Evolutionary conservation across 2,888 invertebrate species (phyloP).

Genomic region (Rutpela maculata): DNA sequence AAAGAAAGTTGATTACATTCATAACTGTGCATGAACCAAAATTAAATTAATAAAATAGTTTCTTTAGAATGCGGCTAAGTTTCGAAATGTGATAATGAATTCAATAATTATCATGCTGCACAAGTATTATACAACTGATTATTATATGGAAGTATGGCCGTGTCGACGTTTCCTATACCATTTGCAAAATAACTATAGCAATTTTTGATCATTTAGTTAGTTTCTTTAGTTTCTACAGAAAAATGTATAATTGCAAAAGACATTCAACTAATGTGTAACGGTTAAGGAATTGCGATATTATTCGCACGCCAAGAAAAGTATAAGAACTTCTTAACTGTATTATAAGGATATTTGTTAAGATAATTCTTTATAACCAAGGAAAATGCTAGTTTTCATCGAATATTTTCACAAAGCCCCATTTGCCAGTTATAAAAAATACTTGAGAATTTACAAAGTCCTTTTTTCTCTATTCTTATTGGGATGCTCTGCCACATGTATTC

Average conservation of each 20-base stretch:
- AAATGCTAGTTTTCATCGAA: background rate
- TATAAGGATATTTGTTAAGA: too few relatives aligned
- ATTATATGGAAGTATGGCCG: constrained; percentile 16
- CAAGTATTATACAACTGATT: constrained; percentile 16
- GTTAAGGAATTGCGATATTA: background rate
- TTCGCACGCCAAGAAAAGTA: too few relatives aligned
- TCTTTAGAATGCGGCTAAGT: constrained; percentile 28
- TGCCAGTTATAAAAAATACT: too few relatives aligned
- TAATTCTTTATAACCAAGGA: background rate
- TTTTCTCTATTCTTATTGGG: too few relatives aligned
- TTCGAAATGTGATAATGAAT: constrained; percentile 38
- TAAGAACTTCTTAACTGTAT: too few relatives aligned
- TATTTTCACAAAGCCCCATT: too few relatives aligned
- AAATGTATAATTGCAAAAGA: constrained; percentile 7
- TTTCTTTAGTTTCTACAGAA: background rate
- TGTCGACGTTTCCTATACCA: constrained; percentile 11
- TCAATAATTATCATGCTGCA: constrained; percentile 27
- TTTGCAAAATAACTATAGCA: constrained; percentile 1
- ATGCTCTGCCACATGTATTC: too few relatives aligned
- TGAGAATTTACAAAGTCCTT: too few relatives aligned
- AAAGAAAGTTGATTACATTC: constrained; percentile 35
- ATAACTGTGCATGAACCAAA: background rate
- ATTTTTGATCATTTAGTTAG: background rate
- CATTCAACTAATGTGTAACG: background rate
- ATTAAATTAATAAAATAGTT: constrained; percentile 29